phyloP scores from a whole-genome alignment of 2,888 invertebrate species.

The Leucoptera coffeella region DNA sequence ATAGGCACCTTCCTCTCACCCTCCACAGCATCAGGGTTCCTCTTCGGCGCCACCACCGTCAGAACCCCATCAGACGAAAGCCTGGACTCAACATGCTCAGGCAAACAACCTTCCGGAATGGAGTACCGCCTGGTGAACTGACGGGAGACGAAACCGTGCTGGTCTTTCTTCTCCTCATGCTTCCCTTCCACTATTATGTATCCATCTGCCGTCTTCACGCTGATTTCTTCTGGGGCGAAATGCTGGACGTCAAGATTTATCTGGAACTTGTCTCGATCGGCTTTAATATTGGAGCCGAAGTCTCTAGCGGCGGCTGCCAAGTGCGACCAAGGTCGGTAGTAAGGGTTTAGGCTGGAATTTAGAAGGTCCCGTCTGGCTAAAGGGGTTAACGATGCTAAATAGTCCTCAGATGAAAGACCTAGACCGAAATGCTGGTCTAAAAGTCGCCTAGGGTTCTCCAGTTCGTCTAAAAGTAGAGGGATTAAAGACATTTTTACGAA shows the following conservation, averaged over 20 bases:
- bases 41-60: conserved; percentile 58
- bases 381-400: conserved; percentile 19
- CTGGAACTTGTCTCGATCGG: conserved; percentile 41
- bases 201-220: conserved; percentile 67
- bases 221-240: conserved; percentile 68
- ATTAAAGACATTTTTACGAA: conserved; percentile 37
- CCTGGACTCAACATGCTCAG: conserved; percentile 62
- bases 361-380: conserved; percentile 17
- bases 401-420: conserved; percentile 40
- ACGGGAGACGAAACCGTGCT: conserved; percentile 66
- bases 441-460: conserved; percentile 33
- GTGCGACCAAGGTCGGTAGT: conserved; percentile 38
- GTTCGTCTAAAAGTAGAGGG: conserved; percentile 31
- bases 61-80: conserved; percentile 72
- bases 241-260: conserved; percentile 71
- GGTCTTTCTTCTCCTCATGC: conserved; percentile 72
- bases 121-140: conserved; percentile 71
- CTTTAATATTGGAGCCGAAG: conserved; percentile 46
- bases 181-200: conserved; percentile 68
- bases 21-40: conserved; percentile 18
- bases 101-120: conserved; percentile 66
- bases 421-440: conserved; percentile 50
- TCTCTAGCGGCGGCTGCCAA: conserved; percentile 39
- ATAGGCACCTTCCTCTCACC: conserved; percentile 54
- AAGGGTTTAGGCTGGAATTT: too few species aligned